A percentile compares a stretch with the other conserved stretches of the same genome.
Evolutionary conservation across 2,888 invertebrate genomes (phyloP).

Genomic region (Macrophya alboannulata): DNA sequence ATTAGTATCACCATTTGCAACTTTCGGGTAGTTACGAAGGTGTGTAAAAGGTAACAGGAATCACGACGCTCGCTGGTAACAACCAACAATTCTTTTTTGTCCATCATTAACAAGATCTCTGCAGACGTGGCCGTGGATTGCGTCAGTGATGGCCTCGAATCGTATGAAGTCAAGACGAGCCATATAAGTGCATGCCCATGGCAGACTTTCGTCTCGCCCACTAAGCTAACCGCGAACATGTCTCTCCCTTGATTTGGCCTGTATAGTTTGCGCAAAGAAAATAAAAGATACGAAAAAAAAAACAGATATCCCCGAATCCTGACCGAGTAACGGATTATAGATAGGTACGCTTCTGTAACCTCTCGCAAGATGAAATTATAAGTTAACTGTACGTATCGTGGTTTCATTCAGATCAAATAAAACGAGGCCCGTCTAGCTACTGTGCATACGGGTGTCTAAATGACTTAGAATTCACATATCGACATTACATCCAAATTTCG

Average conservation of each 20-base stretch:
- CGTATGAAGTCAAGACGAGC: slow-evolving; percentile 68
- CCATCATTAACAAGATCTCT: slow-evolving; percentile 27
- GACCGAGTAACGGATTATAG: slow-evolving; percentile 26
- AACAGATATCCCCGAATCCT: not conserved
- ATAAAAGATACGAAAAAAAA: not conserved
- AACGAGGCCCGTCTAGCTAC: not conserved
- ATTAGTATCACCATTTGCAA: not conserved
- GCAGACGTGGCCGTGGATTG: slow-evolving; percentile 64
- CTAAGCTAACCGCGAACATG: slow-evolving; percentile 57
- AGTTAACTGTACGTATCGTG: slow-evolving; percentile 3
- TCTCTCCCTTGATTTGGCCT: slow-evolving; percentile 51
- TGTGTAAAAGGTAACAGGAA: not conserved
- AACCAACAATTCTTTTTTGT: slow-evolving; percentile 15
- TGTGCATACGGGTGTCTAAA: not conserved
- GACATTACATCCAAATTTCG: not conserved
- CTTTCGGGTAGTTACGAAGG: not conserved
- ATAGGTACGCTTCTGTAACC: not conserved
- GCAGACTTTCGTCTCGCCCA: slow-evolving; percentile 71
- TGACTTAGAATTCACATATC: not conserved
- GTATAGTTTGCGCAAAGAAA: not conserved
- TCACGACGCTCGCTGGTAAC: not conserved
- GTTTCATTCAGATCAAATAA: not conserved
- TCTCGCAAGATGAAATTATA: slow-evolving; percentile 5
- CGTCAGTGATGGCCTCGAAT: slow-evolving; percentile 69
- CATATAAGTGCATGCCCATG: slow-evolving; percentile 75